Evolutionary conservation across 2,888 invertebrate species (phyloP), one percentile per base, ranked within the genome.

Genomic region (Leptarthrus brevirostris): DNA sequence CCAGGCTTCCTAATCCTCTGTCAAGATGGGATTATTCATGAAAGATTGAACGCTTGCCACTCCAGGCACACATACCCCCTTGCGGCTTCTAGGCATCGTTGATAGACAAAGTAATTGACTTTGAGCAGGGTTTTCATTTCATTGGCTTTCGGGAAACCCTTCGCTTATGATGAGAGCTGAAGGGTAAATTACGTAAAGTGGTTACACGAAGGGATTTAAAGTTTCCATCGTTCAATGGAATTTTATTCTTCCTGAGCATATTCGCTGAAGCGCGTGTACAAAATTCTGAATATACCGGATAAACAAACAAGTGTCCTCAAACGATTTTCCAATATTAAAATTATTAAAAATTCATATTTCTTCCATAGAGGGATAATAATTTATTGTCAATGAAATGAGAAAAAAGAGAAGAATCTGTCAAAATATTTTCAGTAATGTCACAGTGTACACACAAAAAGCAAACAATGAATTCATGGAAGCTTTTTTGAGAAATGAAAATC

Each of bases 21-120:
- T 66, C 66, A 49, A 47, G 66, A 66, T 26, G 49, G 47, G 66
- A 66, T 66, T 66, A 66, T 49, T 49, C 44, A 66, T 47, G 66
- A 49, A 47, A 30, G 66, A 66, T 66, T 49, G 49, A 66, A 18
- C 66, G 47, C 14, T 24, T 24, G 24, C 26, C 30, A 44, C 26
- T 22, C 8, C 12, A 14, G 64, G 14, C 66, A 26, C 16, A 61
- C 66, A 26, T 10, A 40, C 47, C 26, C 12, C 6, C 16, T 16
- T 49, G 30, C 30, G 18, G 30, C 16, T 47, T 49, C 26, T 49
- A 6, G 61, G 6, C 61, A 61, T 16, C 26, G 22, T 26, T 66
- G 49, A 66, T 66, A 49, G 47, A 66, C 30, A 66, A 44, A 66
- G 47, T 49, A 66, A 66, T 66, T 66, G 66, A 66, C 66, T 61